Percentiles rank a stretch among this genome's conserved stretches.
Evolutionary conservation across 2,113 vertebrate species (phyloP).

Genomic region (Chionomys nivalis): DNA sequence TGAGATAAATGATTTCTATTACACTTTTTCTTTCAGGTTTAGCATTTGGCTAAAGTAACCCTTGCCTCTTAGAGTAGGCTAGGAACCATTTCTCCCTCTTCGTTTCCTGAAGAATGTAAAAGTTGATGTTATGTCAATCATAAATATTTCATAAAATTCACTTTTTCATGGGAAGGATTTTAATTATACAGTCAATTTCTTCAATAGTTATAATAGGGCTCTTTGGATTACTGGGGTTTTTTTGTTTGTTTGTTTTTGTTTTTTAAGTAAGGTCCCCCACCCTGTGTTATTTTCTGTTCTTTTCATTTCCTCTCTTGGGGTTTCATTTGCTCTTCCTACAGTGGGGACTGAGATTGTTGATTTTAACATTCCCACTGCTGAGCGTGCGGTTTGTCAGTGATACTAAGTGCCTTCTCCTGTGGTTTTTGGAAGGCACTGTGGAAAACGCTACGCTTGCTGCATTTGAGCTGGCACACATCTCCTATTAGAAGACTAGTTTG

Average conservation of each 20-base stretch:
- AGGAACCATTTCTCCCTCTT: conserved; percentile 18
- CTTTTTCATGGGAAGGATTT: conserved; percentile 26
- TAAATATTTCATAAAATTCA: not conserved
- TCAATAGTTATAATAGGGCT: not conserved
- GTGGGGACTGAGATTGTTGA: not conserved
- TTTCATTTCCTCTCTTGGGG: conserved; percentile 26
- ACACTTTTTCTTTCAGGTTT: not conserved
- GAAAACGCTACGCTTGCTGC: conserved; percentile 20
- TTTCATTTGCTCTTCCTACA: conserved; percentile 32
- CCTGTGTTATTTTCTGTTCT: conserved; percentile 36
- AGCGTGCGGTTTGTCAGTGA: not conserved
- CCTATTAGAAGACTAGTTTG: not conserved
- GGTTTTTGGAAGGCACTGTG: conserved; percentile 15
- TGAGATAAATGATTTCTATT: not conserved
- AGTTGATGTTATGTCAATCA: not conserved
- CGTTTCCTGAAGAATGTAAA: conserved; percentile 16
- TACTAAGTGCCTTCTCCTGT: not conserved
- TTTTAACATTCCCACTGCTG: conserved; percentile 4
- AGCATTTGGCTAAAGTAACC: not conserved
- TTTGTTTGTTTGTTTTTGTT: not conserved
- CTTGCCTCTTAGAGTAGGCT: not conserved
- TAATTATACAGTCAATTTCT: conserved; percentile 27
- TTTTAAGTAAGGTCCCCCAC: too few relatives aligned
- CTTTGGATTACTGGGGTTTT: not conserved
- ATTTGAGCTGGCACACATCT: not conserved